These are phyloP conservation scores for Palythoa caribaeorum DNA, from an alignment of 92 coral and sea anemone species.

Conservation along the genomic window DNA sequence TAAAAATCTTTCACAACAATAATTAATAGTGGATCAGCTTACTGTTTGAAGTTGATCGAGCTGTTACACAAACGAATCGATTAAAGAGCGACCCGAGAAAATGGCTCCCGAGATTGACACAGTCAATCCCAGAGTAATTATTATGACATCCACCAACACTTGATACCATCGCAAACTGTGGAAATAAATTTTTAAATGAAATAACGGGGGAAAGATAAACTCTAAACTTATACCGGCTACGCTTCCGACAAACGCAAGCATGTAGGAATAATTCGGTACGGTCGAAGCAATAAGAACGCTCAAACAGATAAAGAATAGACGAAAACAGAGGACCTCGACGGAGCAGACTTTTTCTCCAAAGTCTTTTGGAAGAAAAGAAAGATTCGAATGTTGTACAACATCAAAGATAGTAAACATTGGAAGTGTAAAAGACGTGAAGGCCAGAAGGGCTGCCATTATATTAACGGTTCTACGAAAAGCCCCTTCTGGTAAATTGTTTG, in stretches of 20 bases:
- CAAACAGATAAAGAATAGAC: constrained; percentile 59
- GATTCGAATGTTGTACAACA: constrained; percentile 73
- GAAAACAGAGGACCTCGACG: constrained; percentile 66
- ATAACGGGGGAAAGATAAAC: constrained; percentile 84
- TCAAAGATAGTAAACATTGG: constrained; percentile 98
- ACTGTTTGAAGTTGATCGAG: neutral
- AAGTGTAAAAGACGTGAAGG: constrained; percentile 91
- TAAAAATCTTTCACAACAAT: too few species aligned
- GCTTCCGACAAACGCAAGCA: constrained; percentile 86
- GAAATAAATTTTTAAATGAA: constrained; percentile 78
- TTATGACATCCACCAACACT: constrained; percentile 57
- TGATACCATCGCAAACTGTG: constrained; percentile 72
- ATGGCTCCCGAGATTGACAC: constrained; percentile 78
- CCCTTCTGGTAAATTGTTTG: constrained; percentile 93
- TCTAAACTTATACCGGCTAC: constrained; percentile 85
- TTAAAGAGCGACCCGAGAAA: constrained; percentile 82
- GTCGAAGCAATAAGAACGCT: constrained; percentile 80
- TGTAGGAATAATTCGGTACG: constrained; percentile 77
- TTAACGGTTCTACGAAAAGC: constrained; percentile 81
- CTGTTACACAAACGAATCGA: constrained; percentile 19
- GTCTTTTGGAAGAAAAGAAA: constrained; percentile 59
- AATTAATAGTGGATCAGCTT: neutral
- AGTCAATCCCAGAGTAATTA: constrained; percentile 69
- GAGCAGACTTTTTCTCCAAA: constrained; percentile 63
- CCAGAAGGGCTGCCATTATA: constrained; percentile 89